phyloP scores from a whole-genome alignment of 2,113 vertebrate genomes.

The Varanus salvator region DNA sequence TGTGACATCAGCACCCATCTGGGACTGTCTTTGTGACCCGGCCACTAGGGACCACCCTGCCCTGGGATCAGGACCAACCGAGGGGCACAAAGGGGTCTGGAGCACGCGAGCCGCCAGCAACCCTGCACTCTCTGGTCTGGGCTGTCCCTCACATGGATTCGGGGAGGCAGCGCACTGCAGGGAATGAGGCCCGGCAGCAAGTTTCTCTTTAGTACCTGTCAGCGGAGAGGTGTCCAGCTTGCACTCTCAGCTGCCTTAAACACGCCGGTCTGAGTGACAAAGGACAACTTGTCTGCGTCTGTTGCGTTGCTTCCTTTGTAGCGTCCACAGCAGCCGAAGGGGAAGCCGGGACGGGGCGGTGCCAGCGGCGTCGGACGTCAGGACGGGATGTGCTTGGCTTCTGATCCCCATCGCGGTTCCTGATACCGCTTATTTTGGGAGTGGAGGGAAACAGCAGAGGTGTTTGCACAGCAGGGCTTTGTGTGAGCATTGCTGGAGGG shows the following conservation, averaged over 20 bases:
- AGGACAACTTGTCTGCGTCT: too few species aligned
- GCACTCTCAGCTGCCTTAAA: neutral
- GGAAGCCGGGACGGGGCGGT: neutral
- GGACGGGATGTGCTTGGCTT: neutral
- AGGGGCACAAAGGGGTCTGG: neutral
- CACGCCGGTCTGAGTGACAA: neutral
- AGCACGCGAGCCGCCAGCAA: too few species aligned
- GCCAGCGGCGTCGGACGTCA: too few species aligned
- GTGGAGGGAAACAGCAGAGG: neutral
- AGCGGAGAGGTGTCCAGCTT: too few species aligned
- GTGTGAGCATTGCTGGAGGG: neutral
- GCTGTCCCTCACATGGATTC: neutral
- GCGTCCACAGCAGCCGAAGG: too few species aligned
- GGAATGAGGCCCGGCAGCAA: neutral
- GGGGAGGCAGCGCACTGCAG: neutral
- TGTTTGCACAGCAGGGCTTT: too few species aligned
- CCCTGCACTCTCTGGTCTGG: neutral
- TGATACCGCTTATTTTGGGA: neutral
- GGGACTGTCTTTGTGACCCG: neutral
- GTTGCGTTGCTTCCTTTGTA: neutral
- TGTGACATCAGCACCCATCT: conserved; percentile 26
- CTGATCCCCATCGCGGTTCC: too few species aligned
- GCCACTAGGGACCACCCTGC: neutral
- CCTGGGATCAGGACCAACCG: neutral
- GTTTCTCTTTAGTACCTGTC: too few species aligned